A percentile compares a stretch with the other conserved stretches of the same genome.
Evolutionary conservation across 2,113 vertebrate species (phyloP).

Genomic region (Larimichthys polyactis): DNA sequence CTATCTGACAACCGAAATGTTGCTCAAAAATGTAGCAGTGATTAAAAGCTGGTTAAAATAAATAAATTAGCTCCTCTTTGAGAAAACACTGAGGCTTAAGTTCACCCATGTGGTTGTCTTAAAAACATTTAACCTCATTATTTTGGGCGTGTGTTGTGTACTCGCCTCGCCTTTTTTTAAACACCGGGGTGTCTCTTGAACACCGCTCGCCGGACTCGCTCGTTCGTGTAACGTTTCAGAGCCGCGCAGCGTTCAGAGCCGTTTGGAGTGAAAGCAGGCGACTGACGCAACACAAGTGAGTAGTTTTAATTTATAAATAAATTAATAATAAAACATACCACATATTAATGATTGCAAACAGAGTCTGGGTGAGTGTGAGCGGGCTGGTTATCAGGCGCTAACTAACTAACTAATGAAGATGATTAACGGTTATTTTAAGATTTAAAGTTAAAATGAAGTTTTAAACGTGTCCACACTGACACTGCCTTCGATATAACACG

Average conservation of each 20-base stretch:
- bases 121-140: too few relatives aligned
- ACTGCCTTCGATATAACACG: not conserved
- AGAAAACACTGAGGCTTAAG: too few relatives aligned
- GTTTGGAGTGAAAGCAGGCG: not conserved
- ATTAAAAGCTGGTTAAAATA: too few relatives aligned
- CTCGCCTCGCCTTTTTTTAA: not conserved
- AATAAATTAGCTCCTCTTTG: too few relatives aligned
- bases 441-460: too few relatives aligned
- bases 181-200: slow-evolving; percentile 11
- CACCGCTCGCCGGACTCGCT: not conserved
- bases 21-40: too few relatives aligned
- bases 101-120: too few relatives aligned
- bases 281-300: slow-evolving; percentile 26
- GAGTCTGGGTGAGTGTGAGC: too few relatives aligned
- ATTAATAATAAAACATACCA: too few relatives aligned
- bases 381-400: not conserved
- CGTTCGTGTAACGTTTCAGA: not conserved
- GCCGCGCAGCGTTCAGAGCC: not conserved
- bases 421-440: too few relatives aligned
- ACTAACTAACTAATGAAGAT: slow-evolving; percentile 14
- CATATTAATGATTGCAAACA: not conserved
- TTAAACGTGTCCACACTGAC: not conserved
- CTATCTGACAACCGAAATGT: too few relatives aligned
- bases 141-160: not conserved
- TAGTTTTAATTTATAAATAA: too few relatives aligned